Conservation (phyloP, 2,797 vertebrate genomes). For the Anomalospiza imberbis region DNA sequence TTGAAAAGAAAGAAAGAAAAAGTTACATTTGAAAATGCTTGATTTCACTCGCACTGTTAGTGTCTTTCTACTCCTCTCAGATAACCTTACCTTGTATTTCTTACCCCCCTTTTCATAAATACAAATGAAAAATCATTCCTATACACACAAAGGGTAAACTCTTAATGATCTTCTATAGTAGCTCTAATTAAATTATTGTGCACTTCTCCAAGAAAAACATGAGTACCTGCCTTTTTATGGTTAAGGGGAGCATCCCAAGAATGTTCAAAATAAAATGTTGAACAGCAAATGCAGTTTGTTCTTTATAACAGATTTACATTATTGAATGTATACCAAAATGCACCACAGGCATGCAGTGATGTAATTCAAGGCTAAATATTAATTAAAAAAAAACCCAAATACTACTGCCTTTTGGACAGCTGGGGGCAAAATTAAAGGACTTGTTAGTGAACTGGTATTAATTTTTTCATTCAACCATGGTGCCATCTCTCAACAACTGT, state of each 20-base stretch:
- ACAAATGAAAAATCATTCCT: background rate
- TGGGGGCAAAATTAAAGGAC: background rate
- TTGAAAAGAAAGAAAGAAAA: background rate
- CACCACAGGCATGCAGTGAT: background rate
- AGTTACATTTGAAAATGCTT: background rate
- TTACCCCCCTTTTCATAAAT: background rate
- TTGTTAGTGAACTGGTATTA: background rate
- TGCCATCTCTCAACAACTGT: background rate
- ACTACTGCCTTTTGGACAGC: background rate
- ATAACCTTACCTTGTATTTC: background rate
- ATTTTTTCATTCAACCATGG: background rate
- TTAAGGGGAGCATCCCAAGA: background rate
- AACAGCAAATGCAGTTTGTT: background rate
- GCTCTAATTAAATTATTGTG: background rate
- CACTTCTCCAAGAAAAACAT: background rate
- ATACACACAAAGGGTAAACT: background rate
- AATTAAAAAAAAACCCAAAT: background rate
- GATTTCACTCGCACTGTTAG: background rate
- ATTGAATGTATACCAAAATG: background rate
- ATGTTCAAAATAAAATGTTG: background rate
- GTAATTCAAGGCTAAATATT: background rate
- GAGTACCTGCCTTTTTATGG: background rate
- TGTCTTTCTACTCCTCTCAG: background rate
- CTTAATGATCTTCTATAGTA: background rate
- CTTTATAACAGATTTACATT: background rate